Evolutionary conservation across 2,797 vertebrate genomes (phyloP), one percentile per base, ranked within the genome.

Genomic region (Petrocephalus schoutedeni): DNA sequence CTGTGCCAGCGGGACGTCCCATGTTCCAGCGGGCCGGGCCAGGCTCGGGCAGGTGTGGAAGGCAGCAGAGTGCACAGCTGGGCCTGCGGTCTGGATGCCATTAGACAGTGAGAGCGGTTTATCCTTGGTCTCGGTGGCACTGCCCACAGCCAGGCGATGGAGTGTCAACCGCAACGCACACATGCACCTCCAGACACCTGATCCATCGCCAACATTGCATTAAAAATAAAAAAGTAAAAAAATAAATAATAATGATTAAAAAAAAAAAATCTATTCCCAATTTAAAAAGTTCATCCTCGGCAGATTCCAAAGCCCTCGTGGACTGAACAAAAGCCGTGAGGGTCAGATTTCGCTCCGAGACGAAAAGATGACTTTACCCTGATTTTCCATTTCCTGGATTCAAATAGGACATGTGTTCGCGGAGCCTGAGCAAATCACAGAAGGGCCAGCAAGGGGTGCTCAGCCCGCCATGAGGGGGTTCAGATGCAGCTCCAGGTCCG

Each of bases 1-100:
- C 94, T 92, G 90, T 93, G 91, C 88, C 87, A 64, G 80, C 45
- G 49, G 87, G 45, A 41, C 80, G 56, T 14, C 36, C 77, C 12
- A 23, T 19, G 86, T 61, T 89, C 51, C 88, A 58, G 89, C 82
- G 89, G 87, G 71, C n/a, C 67, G 21, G 36, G 59, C 87, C 87
- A 87, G 56, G 84, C 53, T 10, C 45, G 2, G 14, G 51, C 87
- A 85, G 88, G 51, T 80, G 80, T n/a, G 51, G 67, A 54, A 51
- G 61, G 86, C 71, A 80, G 85, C 19, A 12, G 36, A 0, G 85
- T 36, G 36, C 32, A 2, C 84, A 85, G 53, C 84, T 85, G 84
- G 84, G 53, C 54, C 54, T 19, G 84, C 28, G 16, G 53, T 85
- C 84, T 85, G 84, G 84, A 85, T 85, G 84, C 84, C 84, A 85